These are phyloP conservation scores for Pogona vitticeps DNA, from an alignment of 2,113 vertebrate genomes.

Conservation along the genomic window DNA sequence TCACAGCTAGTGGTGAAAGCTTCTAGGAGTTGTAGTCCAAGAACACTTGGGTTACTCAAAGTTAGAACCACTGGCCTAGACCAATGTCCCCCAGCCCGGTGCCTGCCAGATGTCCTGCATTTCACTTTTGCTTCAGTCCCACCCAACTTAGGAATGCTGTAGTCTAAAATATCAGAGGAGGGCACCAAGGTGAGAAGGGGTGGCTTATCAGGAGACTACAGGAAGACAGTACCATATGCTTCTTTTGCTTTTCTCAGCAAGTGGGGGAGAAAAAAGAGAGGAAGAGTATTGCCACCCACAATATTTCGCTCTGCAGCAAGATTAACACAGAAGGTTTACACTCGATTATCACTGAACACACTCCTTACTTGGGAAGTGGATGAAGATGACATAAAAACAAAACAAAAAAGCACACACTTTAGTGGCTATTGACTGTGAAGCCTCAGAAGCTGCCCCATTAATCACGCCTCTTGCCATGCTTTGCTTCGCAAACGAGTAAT, in stretches of 20 bases:
- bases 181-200: background rate
- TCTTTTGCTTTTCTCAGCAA: background rate
- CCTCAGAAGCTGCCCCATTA: conserved; percentile 56
- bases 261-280: background rate
- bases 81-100: too few relatives aligned
- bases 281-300: background rate
- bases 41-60: too few relatives aligned
- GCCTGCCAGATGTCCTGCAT: too few relatives aligned
- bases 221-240: background rate
- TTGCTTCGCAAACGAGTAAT: conserved; percentile 38
- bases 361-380: background rate
- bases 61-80: too few relatives aligned
- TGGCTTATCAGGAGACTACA: background rate
- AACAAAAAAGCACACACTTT: conserved; percentile 13
- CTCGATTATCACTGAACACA: background rate
- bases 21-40: too few relatives aligned
- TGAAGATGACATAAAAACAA: conserved; percentile 48
- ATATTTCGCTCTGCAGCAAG: background rate
- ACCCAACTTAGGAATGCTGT: too few relatives aligned
- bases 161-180: background rate
- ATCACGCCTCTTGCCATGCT: conserved; percentile 54
- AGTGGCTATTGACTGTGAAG: conserved; percentile 37
- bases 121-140: too few relatives aligned
- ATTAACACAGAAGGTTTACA: conserved; percentile 11
- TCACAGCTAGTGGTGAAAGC: too few relatives aligned